phyloP scores from a whole-genome alignment of 2,797 vertebrate species.

The Huso huso region DNA sequence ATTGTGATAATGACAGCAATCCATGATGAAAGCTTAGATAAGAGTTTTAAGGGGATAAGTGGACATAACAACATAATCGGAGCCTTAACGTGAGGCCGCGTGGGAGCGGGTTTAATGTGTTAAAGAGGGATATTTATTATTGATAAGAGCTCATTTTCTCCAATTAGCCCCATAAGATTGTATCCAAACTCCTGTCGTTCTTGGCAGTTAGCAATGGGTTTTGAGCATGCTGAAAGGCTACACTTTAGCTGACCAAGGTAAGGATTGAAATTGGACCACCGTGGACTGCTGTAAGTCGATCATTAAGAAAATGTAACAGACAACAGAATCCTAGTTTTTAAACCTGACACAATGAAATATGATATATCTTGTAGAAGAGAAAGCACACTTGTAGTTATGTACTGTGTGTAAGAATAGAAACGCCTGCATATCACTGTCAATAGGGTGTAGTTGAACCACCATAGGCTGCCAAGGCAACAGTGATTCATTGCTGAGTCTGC shows the following conservation, averaged over 20 bases:
- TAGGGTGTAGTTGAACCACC: too few species aligned
- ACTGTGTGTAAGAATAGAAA: too few species aligned
- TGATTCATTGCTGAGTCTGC: too few species aligned
- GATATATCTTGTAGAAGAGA: too few species aligned
- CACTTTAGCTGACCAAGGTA: background rate
- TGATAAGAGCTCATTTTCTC: background rate
- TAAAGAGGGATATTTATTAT: background rate
- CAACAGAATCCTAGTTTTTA: too few species aligned
- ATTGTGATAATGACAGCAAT: conserved; percentile 7
- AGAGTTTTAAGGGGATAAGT: conserved; percentile 2
- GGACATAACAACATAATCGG: background rate
- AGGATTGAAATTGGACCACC: too few species aligned
- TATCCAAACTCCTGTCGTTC: background rate
- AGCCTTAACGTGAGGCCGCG: background rate
- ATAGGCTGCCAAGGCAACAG: too few species aligned
- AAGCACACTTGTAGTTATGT: too few species aligned
- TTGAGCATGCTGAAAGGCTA: background rate
- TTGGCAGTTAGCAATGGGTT: background rate
- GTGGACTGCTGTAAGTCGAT: too few species aligned
- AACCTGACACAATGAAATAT: too few species aligned
- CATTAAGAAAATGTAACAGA: too few species aligned
- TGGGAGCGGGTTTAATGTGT: background rate
- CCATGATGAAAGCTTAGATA: background rate
- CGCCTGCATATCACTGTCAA: too few species aligned
- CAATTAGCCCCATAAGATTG: background rate